phyloP scores from a whole-genome alignment of 1,140 invertebrate genomes.

The Homarus americanus region DNA sequence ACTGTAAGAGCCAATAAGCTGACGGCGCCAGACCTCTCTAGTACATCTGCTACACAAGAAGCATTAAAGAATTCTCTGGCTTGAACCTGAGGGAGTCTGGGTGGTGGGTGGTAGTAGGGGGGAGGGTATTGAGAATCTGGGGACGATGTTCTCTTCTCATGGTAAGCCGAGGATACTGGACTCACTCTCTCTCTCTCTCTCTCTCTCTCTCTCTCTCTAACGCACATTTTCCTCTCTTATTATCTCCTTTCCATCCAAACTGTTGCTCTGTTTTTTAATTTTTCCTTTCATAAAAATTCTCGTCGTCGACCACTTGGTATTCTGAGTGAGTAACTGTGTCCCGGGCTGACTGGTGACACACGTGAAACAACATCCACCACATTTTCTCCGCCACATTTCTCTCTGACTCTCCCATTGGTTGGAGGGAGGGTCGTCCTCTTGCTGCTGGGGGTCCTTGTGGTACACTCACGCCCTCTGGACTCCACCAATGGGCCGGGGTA shows the following conservation, averaged over 20 bases:
- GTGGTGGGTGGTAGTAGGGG: neutral
- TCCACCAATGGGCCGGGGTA: conserved; percentile 7
- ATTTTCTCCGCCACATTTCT: conserved; percentile 12
- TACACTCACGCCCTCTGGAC: conserved; percentile 21
- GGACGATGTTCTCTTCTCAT: conserved; percentile 4
- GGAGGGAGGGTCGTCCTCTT: neutral
- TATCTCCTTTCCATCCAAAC: neutral
- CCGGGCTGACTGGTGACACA: neutral
- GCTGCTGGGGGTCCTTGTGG: conserved; percentile 5
- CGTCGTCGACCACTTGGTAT: neutral
- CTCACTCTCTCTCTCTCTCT: conserved; percentile 17
- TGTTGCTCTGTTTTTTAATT: neutral
- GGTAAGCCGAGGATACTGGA: neutral
- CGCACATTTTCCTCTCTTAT: neutral
- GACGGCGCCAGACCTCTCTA: conserved; percentile 57
- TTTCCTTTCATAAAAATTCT: neutral
- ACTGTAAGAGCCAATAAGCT: conserved; percentile 67
- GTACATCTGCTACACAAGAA: conserved; percentile 68
- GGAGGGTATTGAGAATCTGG: neutral
- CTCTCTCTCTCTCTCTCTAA: conserved; percentile 22
- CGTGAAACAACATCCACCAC: conserved; percentile 8
- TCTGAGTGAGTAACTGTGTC: conserved; percentile 14
- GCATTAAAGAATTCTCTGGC: conserved; percentile 59
- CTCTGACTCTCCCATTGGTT: conserved; percentile 35
- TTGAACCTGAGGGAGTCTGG: conserved; percentile 28